Base-by-base conservation (phyloP, 2,113 vertebrate genomes). In the Catagonus wagneri region DNA sequence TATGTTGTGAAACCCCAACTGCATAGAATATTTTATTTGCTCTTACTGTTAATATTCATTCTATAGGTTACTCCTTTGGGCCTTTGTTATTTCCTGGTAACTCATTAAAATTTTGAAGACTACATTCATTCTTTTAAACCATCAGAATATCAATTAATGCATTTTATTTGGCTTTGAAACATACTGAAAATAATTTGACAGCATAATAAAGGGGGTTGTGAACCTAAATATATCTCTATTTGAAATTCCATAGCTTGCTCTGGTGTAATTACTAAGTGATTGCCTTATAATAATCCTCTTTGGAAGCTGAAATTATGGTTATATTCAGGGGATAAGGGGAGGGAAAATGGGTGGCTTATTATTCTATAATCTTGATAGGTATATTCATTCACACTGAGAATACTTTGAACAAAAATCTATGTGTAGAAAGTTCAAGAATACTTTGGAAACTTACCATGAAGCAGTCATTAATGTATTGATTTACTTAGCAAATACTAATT, bases 181-280 rank as follows among this genome's bases (percentile, higher is more conserved):
- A 60, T 93, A 72, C 58, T 93, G 83, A 72, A 95, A 94, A 91
- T 95, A 94, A 95, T 92, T 92, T 93, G 74, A 88, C 83, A 92
- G 50, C 88, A 75, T 75, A 90, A 93, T 90, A 80, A 93, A 92
- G 32, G 52, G 17, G 83, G 17, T 29, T 44, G 76, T 56, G 68
- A 84, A 39, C 52, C 90, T 96, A 95, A 92, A 74, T 85, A 95
- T 84, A 52, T 92, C 29, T 90, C 83, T 84, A 10, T 74, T 96
- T 96, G 76, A 88, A 97, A 95, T 90, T 78, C 44, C 39, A 19
- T 84, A 72, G 75, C 74, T 84, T 88, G 44, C 39, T 72, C 10
- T 52, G 68, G n/a, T 95, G 22, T 80, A 89, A 95, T 95, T 96
- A 92, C 75, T 66, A 50, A 44, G 58, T 56, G 56, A 76, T 84